Base-by-base conservation (phyloP, 2,113 vertebrate genomes). In the Protobothrops flavoviridis region DNA sequence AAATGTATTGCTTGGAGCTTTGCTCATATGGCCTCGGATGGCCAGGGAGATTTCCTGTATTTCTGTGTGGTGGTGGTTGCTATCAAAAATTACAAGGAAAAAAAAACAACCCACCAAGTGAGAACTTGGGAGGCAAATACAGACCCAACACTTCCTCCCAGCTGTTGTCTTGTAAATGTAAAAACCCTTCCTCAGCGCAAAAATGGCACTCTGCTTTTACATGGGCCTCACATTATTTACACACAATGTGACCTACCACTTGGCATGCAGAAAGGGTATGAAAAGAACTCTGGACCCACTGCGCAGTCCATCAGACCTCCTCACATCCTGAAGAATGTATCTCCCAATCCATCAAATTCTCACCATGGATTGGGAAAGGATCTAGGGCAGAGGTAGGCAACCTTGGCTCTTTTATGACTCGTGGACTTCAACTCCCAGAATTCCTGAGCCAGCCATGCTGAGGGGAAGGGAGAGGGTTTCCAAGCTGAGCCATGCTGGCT, bases 31-130 rank as follows among this genome's bases (percentile, higher is more conserved):
- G 94, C 98, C 98, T 94, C 99, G 98, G 94, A 99, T 97, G 88
- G 99, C 98, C 97, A 99, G 95, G 45, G 99, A 99, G 92, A 99
- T 99, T 96, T 99, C 98, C 95, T 98, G 99, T 95, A 99, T 98
- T 98, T 99, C 98, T 17, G 98, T 98, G 95, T 99, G 98, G 96
- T 97, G 98, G 93, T 98, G 98, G 97, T 99, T 99, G 96, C 99
- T 99, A 97, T 85, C 89, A 94, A 96, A 94, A 93, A 43, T 81
- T 43, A 20, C 33, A 45, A 93, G 91, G 95, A n/a, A 91, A 24
- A 15, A 53, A 69, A 50, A 69, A 1, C 1, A 69, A 50, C 3
- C 26, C 8, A 29, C 1, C 29, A 33, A 39, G 64, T 69, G 59
- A 90, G 48, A 29, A 29, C 5, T 23, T 91, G 48, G 43, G 26